phyloP scores from a whole-genome alignment of 2,888 invertebrate species.

The Ischnus inquisitorius region DNA sequence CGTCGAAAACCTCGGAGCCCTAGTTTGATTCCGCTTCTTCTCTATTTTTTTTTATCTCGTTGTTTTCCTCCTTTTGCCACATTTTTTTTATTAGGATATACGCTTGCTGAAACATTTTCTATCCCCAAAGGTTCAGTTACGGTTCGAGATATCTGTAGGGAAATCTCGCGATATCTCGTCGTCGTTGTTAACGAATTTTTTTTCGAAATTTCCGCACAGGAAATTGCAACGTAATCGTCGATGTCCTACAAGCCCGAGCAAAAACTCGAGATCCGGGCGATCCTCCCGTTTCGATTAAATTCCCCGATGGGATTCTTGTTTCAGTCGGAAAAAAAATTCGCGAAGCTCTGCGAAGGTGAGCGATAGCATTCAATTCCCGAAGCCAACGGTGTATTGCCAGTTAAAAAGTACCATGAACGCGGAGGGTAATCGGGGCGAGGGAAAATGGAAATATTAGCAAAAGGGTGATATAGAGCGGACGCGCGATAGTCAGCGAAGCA shows the following conservation, averaged over 20 bases:
- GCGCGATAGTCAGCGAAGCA: constrained; percentile 20
- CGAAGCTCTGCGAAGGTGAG: background rate
- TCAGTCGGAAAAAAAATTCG: background rate
- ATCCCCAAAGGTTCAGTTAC: background rate
- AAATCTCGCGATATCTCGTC: background rate
- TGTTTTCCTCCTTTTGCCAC: background rate
- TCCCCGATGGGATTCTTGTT: constrained; percentile 21
- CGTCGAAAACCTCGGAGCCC: constrained; percentile 11
- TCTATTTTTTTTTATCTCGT: background rate
- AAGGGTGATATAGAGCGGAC: background rate
- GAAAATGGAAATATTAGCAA: constrained; percentile 16
- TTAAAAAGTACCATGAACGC: constrained; percentile 1
- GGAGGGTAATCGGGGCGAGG: background rate
- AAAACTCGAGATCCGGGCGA: background rate
- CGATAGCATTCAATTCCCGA: background rate
- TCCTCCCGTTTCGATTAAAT: constrained; percentile 46
- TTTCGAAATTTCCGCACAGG: constrained; percentile 52
- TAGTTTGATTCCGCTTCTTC: constrained; percentile 12
- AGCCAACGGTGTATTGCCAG: background rate
- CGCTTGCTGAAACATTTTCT: background rate
- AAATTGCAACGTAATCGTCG: constrained; percentile 50
- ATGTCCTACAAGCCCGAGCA: background rate
- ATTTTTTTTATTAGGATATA: background rate
- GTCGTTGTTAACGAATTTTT: constrained; percentile 41
- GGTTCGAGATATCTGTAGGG: constrained; percentile 15